Conservation (phyloP, 2,113 vertebrate species). For the Peromyscus leucopus region DNA sequence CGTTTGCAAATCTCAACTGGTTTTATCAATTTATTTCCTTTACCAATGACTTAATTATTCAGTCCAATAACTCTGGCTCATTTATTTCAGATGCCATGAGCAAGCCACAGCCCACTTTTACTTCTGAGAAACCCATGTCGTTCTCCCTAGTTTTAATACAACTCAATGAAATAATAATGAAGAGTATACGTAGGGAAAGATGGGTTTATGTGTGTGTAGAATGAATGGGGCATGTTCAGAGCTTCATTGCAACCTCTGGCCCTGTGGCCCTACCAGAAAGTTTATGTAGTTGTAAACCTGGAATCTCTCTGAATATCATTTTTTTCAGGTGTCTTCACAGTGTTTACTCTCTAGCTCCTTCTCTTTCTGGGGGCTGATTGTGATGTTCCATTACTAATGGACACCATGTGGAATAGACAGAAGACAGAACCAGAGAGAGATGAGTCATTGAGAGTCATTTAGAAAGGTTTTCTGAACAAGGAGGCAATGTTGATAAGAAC, state of each 20-base stretch:
- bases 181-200: neutral
- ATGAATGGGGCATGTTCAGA: fast-evolving
- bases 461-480: neutral
- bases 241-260: no score
- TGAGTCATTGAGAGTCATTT: neutral
- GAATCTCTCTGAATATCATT: neutral
- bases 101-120: neutral
- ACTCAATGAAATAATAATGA: no score
- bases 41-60: neutral
- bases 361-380: neutral
- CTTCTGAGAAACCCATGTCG: neutral
- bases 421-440: neutral
- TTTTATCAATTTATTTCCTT: neutral
- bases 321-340: neutral
- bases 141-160: neutral
- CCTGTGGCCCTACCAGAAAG: neutral
- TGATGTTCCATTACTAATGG: no score
- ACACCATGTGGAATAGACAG: neutral
- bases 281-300: no score
- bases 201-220: neutral
- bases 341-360: neutral
- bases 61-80: no score
- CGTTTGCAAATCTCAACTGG: neutral
- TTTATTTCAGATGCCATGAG: neutral
- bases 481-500: neutral